Evolutionary conservation across 2,797 vertebrate species (phyloP).

Genomic region (Enteromius thamalakanensis): DNA sequence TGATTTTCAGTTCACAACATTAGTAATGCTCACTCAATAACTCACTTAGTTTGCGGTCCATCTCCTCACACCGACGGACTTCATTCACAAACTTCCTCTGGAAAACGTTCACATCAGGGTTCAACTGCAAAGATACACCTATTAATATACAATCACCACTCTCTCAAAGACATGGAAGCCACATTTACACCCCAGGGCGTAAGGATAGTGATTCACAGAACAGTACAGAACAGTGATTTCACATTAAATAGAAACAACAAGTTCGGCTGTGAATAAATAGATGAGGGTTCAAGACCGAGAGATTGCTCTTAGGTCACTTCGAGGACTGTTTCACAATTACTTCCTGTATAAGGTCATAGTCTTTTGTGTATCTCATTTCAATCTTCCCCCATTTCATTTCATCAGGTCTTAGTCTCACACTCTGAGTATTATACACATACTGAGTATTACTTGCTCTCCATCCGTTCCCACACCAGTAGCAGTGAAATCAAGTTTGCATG

Average conservation of each 20-base stretch:
- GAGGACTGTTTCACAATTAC: neutral
- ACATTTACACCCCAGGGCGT: neutral
- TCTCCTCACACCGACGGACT: slow-evolving; percentile 94
- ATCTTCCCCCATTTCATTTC: neutral
- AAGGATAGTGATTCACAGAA: neutral
- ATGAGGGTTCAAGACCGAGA: neutral
- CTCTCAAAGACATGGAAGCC: neutral
- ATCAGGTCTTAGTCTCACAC: neutral
- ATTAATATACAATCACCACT: neutral
- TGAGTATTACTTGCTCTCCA: neutral
- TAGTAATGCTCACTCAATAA: slow-evolving; percentile 39
- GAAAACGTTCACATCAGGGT: slow-evolving; percentile 97
- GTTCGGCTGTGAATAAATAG: neutral
- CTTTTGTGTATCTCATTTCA: neutral
- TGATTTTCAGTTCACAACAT: neutral
- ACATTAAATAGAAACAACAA: neutral
- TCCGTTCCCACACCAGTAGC: neutral
- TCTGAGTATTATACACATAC: neutral
- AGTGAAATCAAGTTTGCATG: neutral
- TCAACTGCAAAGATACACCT: slow-evolving; percentile 77
- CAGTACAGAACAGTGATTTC: neutral
- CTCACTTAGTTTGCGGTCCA: slow-evolving; percentile 96
- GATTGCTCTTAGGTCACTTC: neutral
- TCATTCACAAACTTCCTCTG: slow-evolving; percentile 98
- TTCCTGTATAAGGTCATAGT: neutral